A percentile compares a stretch with the other conserved stretches of the same genome.
Evolutionary conservation across 2,797 vertebrate species (phyloP).

Genomic region (Pelochelys cantorii): DNA sequence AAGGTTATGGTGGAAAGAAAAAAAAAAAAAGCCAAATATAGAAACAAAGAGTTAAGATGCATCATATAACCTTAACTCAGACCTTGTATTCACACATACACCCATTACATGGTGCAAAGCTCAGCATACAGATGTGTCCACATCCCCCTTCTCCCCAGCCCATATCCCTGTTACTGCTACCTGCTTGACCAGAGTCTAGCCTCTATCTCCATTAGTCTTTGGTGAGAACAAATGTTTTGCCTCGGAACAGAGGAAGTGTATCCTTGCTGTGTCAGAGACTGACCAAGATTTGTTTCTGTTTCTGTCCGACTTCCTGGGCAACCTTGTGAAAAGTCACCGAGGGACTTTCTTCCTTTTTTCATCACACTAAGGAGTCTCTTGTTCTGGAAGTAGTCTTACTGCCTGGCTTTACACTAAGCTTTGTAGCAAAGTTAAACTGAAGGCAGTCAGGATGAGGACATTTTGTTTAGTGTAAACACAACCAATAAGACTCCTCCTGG

Average conservation of each 20-base stretch:
- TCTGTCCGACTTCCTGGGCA: slow-evolving; percentile 26
- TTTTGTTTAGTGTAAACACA: neutral
- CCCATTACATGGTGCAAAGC: neutral
- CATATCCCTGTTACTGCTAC: accelerated
- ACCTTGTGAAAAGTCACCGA: neutral
- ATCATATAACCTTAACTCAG: neutral
- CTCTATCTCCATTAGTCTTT: accelerated
- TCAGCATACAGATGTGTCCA: neutral
- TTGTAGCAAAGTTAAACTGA: neutral
- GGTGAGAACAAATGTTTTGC: slow-evolving; percentile 7
- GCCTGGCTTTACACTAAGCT: neutral
- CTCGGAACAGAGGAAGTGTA: slow-evolving; percentile 56
- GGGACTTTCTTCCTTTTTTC: neutral
- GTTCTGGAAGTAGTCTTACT: neutral
- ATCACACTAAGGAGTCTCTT: neutral
- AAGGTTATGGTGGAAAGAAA: neutral
- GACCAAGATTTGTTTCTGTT: slow-evolving; percentile 30
- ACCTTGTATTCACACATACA: neutral
- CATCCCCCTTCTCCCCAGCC: neutral
- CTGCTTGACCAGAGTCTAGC: accelerated
- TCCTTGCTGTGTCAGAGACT: neutral
- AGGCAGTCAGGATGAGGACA: neutral
- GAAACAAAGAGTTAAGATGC: neutral
- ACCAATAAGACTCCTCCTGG: neutral
- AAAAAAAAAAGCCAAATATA: neutral